Conservation (phyloP, 2,113 vertebrate genomes). For the Scophthalmus maximus region DNA sequence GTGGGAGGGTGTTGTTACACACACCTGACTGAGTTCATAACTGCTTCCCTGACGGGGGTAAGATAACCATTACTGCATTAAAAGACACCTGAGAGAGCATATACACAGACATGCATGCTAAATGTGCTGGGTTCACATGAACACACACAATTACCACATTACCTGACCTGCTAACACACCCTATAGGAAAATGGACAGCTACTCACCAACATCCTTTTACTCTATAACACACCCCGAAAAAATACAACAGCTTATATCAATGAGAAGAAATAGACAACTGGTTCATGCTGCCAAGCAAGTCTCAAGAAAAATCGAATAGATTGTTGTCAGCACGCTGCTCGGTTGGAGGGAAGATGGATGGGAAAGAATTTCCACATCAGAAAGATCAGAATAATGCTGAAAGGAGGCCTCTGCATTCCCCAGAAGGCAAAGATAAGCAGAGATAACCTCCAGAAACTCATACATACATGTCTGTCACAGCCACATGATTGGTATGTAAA, state of each 20-base stretch:
- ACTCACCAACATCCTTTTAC: not conserved
- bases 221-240: not conserved
- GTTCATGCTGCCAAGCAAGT: not conserved
- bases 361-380: slow-evolving; percentile 27
- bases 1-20: slow-evolving; percentile 58
- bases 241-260: not conserved
- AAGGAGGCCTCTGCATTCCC: slow-evolving; percentile 30
- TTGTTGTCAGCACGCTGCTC: slow-evolving; percentile 23
- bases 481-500: slow-evolving; percentile 1
- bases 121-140: slow-evolving; percentile 25
- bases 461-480: not conserved
- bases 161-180: not conserved
- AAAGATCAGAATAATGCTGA: slow-evolving; percentile 13
- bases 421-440: slow-evolving; percentile 13
- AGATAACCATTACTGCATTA: slow-evolving; percentile 55
- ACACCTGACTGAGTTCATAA: slow-evolving; percentile 71
- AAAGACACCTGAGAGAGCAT: slow-evolving; percentile 47
- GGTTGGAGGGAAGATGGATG: slow-evolving; percentile 3
- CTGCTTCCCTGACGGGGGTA: slow-evolving; percentile 38
- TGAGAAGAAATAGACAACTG: not conserved
- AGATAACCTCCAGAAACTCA: slow-evolving; percentile 33
- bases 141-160: slow-evolving; percentile 42
- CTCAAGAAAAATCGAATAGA: slow-evolving; percentile 4
- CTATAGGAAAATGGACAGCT: not conserved
- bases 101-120: slow-evolving; percentile 15